Evolutionary conservation across 2,797 vertebrate genomes (phyloP).

Genomic region (Urophycis tenuis): DNA sequence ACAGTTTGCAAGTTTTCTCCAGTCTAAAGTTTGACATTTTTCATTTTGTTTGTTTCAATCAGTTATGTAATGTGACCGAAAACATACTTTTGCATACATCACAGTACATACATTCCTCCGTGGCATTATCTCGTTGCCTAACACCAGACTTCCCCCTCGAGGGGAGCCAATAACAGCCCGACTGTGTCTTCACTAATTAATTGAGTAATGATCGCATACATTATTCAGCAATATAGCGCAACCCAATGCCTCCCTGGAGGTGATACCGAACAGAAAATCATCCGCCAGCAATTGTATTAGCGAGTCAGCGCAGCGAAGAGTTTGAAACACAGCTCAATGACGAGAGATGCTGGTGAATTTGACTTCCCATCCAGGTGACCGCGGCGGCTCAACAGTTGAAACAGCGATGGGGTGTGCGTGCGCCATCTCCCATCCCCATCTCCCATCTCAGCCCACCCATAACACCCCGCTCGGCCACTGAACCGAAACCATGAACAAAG

Average conservation of each 20-base stretch:
- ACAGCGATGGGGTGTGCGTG: not conserved
- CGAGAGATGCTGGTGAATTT: not conserved
- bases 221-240: constrained; percentile 21
- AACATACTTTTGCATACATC: not conserved
- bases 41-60: not conserved
- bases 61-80: not conserved
- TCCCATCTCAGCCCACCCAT: too few species aligned
- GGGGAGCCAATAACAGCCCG: constrained; percentile 1
- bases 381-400: not conserved
- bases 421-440: too few species aligned
- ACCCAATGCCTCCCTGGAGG: constrained; percentile 3
- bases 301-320: not conserved
- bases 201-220: constrained; percentile 26
- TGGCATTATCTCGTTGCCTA: not conserved
- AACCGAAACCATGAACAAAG: not conserved
- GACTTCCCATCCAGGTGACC: not conserved
- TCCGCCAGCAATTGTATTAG: not conserved
- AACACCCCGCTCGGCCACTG: too few species aligned
- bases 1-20: not conserved
- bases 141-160: constrained; percentile 1
- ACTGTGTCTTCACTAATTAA: constrained; percentile 28
- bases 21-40: not conserved
- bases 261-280: constrained; percentile 2
- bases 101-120: not conserved
- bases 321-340: not conserved